Conservation (phyloP, 2,888 invertebrate genomes). For the Gasteruption jaculator region DNA sequence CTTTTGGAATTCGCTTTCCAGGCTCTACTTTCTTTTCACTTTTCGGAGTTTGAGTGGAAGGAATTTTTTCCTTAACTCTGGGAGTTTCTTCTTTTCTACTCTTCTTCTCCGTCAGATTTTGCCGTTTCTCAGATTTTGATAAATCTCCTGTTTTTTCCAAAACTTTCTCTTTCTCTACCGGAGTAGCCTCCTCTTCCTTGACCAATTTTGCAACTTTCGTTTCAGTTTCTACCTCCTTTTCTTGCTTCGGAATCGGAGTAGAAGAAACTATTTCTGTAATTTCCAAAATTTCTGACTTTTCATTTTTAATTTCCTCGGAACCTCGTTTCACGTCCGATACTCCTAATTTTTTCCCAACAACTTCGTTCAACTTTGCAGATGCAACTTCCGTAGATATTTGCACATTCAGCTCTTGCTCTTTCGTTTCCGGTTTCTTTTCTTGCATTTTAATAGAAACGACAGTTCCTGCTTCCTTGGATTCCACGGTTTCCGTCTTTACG, state of each 20-base stretch:
- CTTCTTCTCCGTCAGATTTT: conserved; percentile 5
- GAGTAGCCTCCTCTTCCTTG: not conserved
- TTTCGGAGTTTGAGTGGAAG: too few species aligned
- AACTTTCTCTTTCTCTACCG: not conserved
- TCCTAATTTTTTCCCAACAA: conserved; percentile 5
- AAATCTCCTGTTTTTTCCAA: conserved; percentile 14
- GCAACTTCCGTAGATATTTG: conserved; percentile 7
- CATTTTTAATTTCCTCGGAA: too few species aligned
- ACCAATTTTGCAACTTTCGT: not conserved
- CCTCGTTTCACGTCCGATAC: conserved; percentile 8
- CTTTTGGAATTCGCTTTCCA: too few species aligned
- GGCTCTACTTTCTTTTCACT: too few species aligned
- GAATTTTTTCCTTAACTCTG: not conserved
- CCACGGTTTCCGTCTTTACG: too few species aligned
- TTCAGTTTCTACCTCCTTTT: not conserved
- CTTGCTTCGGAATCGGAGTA: not conserved
- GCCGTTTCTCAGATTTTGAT: conserved; percentile 4
- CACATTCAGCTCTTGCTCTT: not conserved
- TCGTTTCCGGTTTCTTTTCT: conserved; percentile 1
- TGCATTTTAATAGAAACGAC: not conserved
- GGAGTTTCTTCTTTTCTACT: not conserved
- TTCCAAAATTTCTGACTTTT: too few species aligned
- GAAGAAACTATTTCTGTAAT: too few species aligned
- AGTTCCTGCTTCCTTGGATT: not conserved
- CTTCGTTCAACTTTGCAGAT: conserved; percentile 9